A percentile compares a stretch with the other conserved stretches of the same genome.
Conservation (phyloP, 2,113 vertebrate genomes). For the Strigops habroptila region DNA sequence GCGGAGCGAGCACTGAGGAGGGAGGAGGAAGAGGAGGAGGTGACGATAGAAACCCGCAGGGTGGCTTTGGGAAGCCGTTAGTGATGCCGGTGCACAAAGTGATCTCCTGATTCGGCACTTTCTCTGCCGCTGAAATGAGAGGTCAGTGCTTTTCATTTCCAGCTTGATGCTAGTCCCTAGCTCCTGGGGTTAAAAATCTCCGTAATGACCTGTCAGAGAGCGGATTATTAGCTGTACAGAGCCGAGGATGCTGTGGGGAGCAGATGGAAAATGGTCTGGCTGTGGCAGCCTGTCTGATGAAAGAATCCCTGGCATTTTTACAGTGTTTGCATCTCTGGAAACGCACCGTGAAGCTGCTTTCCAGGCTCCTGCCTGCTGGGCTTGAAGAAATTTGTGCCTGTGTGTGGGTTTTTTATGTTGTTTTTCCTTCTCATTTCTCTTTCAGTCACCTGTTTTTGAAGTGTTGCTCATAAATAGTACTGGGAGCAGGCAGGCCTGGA, state of each 20-base stretch:
- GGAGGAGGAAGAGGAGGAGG: not conserved
- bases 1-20: not conserved
- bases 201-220: slow-evolving; percentile 68
- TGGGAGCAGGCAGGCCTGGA: not conserved
- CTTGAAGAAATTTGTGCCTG: slow-evolving; percentile 24
- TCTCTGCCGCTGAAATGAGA: slow-evolving; percentile 51
- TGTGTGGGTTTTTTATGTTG: not conserved
- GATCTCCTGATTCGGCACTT: slow-evolving; percentile 62
- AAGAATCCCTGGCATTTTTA: slow-evolving; percentile 72
- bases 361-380: slow-evolving; percentile 53
- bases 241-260: slow-evolving; percentile 57
- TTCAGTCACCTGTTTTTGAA: slow-evolving; percentile 47
- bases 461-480: not conserved
- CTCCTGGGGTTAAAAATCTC: slow-evolving; percentile 70
- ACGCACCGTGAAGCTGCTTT: slow-evolving; percentile 45
- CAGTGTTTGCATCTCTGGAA: slow-evolving; percentile 67
- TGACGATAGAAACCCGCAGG: not conserved
- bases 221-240: slow-evolving; percentile 67
- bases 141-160: slow-evolving; percentile 68
- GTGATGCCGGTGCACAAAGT: not conserved
- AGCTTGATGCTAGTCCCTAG: slow-evolving; percentile 29
- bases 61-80: not conserved
- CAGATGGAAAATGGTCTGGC: slow-evolving; percentile 72
- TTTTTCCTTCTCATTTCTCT: not conserved
- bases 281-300: slow-evolving; percentile 63